Base-by-base conservation (phyloP, 2,888 invertebrate species). In the Agrypnus murinus region DNA sequence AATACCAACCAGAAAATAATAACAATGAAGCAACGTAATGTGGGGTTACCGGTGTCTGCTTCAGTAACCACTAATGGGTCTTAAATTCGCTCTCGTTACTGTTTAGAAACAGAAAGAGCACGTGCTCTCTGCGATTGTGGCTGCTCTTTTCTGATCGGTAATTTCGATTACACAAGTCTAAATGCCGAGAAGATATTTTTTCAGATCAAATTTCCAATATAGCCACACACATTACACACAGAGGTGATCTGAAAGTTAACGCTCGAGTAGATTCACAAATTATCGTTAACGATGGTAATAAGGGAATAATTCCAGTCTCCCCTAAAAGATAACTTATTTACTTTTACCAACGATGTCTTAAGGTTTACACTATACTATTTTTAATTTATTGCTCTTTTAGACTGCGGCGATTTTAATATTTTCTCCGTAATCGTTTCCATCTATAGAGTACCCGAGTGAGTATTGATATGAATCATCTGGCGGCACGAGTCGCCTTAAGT, bases 401-500 rank as follows among this genome's bases (percentile, higher is more conserved):
- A 59, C 70, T 62, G 62, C 65, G 65, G 70, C 65, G 55, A 66
- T 62, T 70, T 70, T 70, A 70, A 70, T 70, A 70, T 70, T 70
- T 40, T 65, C 65, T 60, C 62, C 60, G 60, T 70, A 70, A 70
- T 70, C 70, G 64, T 66, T 70, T 70, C 65, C 57, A 70, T 70
- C 70, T 70, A 43, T 46, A 46, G 59, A 65, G 62, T 70, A 65
- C 60, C 25, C 46, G 65, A 70, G 70, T 66, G 50, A 60, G 66
- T 71, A 65, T 73, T 71, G 77, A 77, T 77, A 77, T 77, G 77
- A 77, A 77, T 77, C 77, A 77, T 77, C 72, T 70, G 65, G 69
- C 69, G 76, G 77, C 77, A 77, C 77, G 78, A 78, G 78, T 78
- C 77, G 78, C 78, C 78, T 74, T 75, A 73, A 76, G 78, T 77